Base-by-base conservation (phyloP, 2,797 vertebrate genomes). In the Zenarchopterus dispar region DNA sequence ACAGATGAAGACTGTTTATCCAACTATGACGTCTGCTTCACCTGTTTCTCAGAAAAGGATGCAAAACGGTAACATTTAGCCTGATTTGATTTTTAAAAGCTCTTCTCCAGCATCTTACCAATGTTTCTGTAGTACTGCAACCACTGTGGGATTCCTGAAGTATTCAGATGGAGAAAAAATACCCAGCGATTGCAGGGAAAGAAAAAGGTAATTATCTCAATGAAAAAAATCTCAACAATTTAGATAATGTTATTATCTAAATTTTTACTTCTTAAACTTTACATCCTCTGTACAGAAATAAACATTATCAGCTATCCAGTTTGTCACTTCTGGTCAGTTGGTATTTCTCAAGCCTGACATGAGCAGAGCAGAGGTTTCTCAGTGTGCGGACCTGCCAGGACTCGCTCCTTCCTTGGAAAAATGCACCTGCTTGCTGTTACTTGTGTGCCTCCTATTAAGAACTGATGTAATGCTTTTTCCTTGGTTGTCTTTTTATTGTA, bases 161-260 rank as follows among this genome's bases (percentile, higher is more conserved):
- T 1, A 58, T 55, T 22, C 84, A 90, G 28, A 87, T 88, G 74
- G 90, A 91, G 72, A 93, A 84, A 67, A 94, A 91, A 63, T 75
- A 88, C 21, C 82, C 91, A 0, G 33, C 62, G 15, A 92, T 89
- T 46, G 91, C 91, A 62, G 90, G 93, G 62, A 82, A 75, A 81
- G 92, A 94, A 74, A 93, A 80, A 33, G 95, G 95, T 95, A 63
- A 70, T 88, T 65, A 22, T 7, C 18, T 41, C 6, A 45, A 6
- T 33, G 28, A 1, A 42, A 5, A 7, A 28, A 28, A 26, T n/a
- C 18, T 15, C 42, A 4, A 42, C 17, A 26, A 24, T 46, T n/a
- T 36, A 16, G 17, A 4, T 49, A 2, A 3, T 22, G 21, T 8
- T 33, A 2, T 56, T 23, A 17, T 39, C 17, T 44, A n/a, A 39